Percentiles rank a stretch among this genome's conserved stretches.
Conservation (phyloP, 2,888 invertebrate species). For the Sphaerophoria taeniata region DNA sequence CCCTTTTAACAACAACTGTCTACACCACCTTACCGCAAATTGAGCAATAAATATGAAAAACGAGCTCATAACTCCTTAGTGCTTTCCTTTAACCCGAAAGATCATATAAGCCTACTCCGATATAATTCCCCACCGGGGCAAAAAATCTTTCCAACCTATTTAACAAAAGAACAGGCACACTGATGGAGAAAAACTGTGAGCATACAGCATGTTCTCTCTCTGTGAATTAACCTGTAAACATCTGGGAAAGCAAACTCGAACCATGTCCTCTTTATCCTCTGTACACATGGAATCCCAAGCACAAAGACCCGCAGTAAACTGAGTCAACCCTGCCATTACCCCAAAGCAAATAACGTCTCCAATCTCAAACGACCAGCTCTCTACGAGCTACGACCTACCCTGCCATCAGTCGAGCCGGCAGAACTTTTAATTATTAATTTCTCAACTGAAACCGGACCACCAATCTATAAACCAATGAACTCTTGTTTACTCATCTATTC, state of each 20-base stretch:
- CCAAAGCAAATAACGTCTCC: background rate
- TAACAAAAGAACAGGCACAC: background rate
- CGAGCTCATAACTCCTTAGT: no score
- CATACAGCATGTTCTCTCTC: background rate
- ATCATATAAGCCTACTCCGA: background rate
- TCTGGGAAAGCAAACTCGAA: background rate
- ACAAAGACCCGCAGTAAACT: background rate
- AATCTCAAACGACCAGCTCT: background rate
- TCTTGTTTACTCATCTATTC: constrained; percentile 54
- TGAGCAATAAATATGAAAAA: no score
- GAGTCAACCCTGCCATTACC: background rate
- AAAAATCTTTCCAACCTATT: background rate
- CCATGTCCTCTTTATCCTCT: background rate
- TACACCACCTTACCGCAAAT: no score
- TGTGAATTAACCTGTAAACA: background rate
- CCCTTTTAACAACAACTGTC: no score
- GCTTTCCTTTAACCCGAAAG: background rate
- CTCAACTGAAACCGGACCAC: background rate
- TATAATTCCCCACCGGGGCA: background rate
- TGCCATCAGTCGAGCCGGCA: background rate
- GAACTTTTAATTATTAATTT: constrained; percentile 53
- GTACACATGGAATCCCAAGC: background rate
- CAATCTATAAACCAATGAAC: constrained; percentile 28
- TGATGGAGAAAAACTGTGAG: background rate
- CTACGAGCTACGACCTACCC: background rate